Conservation (phyloP, 2,888 invertebrate species). For the Pyrrhia umbra region DNA sequence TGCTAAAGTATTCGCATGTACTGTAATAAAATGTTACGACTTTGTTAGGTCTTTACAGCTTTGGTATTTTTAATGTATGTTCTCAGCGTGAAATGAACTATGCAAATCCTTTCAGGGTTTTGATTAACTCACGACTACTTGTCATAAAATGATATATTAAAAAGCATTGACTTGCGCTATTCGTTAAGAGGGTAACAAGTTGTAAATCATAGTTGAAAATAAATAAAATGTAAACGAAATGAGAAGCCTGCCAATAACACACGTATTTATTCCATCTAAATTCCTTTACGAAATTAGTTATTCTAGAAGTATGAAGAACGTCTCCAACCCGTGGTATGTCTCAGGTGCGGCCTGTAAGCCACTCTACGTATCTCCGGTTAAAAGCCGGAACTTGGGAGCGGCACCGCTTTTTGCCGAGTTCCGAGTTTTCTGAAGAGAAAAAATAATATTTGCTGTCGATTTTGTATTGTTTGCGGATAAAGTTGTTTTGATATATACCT, state of each 20-base stretch:
- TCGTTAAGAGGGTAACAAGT: background rate
- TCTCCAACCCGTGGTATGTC: background rate
- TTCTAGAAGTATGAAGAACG: slow-evolving; percentile 5
- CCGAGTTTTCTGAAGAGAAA: slow-evolving; percentile 1
- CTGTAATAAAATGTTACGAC: slow-evolving; percentile 33
- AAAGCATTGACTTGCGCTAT: background rate
- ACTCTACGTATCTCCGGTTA: slow-evolving; percentile 15
- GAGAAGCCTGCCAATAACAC: no score
- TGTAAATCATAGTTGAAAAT: background rate
- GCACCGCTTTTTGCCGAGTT: slow-evolving; percentile 20
- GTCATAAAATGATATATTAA: background rate
- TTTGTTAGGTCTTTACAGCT: slow-evolving; percentile 7
- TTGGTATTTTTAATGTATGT: slow-evolving; percentile 18
- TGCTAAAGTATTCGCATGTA: slow-evolving; percentile 25
- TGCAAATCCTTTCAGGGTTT: background rate
- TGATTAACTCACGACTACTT: background rate
- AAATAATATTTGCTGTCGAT: slow-evolving; percentile 29
- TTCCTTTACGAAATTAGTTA: background rate
- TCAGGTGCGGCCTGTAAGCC: slow-evolving; percentile 32
- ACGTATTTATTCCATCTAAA: no score
- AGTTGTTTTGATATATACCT: slow-evolving; percentile 33
- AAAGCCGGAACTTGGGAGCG: slow-evolving; percentile 43
- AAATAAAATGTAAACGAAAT: background rate
- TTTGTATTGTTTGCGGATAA: slow-evolving; percentile 48
- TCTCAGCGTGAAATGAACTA: slow-evolving; percentile 1